A percentile compares a stretch with the other conserved stretches of the same genome.
These are phyloP conservation scores for Rhabdornis inornatus DNA, from an alignment of 2,113 vertebrate genomes.

Conservation along the genomic window DNA sequence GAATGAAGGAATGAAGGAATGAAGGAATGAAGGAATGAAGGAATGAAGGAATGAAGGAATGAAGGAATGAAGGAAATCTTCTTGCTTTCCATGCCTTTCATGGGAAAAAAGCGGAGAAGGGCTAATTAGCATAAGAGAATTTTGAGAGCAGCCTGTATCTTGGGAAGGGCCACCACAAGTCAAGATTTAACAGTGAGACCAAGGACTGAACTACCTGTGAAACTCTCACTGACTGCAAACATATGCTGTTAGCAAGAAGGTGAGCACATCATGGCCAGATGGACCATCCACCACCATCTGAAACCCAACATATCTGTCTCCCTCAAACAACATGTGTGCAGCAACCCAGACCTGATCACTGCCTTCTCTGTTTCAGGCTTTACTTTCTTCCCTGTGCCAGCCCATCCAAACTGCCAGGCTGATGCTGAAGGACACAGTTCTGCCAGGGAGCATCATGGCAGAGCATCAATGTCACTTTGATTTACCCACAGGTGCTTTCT, in stretches of 20 bases:
- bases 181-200: not conserved
- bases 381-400: not conserved
- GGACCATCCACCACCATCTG: not conserved
- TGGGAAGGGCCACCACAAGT: not conserved
- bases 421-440: not conserved
- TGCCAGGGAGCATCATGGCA: accelerated
- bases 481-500: not conserved
- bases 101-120: not conserved
- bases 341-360: not conserved
- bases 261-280: not conserved
- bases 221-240: not conserved
- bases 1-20: not conserved
- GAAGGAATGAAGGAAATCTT: not conserved
- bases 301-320: not conserved
- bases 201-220: not conserved
- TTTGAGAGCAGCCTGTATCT: not conserved
- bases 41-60: not conserved
- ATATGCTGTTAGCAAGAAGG: not conserved
- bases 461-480: not conserved
- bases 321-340: not conserved
- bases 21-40: not conserved
- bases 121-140: not conserved
- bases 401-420: not conserved
- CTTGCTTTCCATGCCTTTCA: not conserved
- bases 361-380: not conserved